Conservation (phyloP, 2,888 invertebrate genomes). For the Gortyna flavago region DNA sequence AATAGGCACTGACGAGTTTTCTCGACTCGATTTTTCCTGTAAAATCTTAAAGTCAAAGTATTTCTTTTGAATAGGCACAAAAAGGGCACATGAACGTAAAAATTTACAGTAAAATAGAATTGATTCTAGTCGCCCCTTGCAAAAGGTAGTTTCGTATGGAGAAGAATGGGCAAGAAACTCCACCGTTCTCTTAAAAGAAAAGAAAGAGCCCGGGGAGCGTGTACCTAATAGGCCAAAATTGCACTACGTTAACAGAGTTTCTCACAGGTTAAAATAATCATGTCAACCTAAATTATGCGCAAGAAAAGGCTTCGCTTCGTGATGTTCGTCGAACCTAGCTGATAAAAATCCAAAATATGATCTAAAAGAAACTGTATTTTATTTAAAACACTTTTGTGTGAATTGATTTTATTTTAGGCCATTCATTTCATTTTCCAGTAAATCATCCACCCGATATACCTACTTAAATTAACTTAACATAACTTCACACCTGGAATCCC, state of each 20-base stretch:
- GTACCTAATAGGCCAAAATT: conserved; percentile 3
- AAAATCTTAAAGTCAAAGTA: not conserved
- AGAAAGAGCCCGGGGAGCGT: not conserved
- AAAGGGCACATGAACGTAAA: no score
- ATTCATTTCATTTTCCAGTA: not conserved
- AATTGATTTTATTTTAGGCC: not conserved
- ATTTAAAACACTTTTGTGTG: not conserved
- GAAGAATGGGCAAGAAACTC: not conserved
- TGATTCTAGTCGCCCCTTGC: not conserved
- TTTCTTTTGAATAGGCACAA: no score
- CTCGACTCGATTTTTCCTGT: not conserved
- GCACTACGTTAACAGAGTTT: conserved; percentile 11
- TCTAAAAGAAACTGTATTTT: not conserved
- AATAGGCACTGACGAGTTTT: not conserved
- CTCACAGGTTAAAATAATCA: conserved; percentile 23
- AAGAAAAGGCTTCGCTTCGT: conserved; percentile 8
- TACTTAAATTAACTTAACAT: not conserved
- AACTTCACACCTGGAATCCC: not conserved
- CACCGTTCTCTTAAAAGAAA: not conserved
- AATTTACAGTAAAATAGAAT: not conserved
- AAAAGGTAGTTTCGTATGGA: not conserved
- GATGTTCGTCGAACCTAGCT: conserved; percentile 12
- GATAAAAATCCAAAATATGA: not conserved
- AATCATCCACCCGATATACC: not conserved
- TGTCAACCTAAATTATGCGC: conserved; percentile 33